Base-by-base conservation (phyloP, 2,888 invertebrate species). In the Pristionchus japonicus region DNA sequence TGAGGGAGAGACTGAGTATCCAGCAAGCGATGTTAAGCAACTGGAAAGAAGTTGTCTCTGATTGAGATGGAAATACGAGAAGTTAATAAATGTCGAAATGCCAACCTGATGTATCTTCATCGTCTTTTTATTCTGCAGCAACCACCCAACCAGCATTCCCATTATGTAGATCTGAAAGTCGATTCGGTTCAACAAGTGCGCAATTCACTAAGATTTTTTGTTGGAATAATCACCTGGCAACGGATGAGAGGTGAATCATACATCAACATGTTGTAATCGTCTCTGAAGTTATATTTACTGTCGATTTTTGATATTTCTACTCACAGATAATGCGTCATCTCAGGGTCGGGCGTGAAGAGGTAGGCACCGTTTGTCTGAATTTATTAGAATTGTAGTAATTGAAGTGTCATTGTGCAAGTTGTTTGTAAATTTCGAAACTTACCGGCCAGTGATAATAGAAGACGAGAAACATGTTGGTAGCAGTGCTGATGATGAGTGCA, bases 71-170 rank as follows among this genome's bases (percentile, higher is more conserved):
- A n/a, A n/a, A n/a, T n/a, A n/a, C n/a, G n/a, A n/a, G n/a, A n/a
- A n/a, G n/a, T n/a, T n/a, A n/a, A n/a, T n/a, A n/a, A n/a, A n/a
- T n/a, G n/a, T n/a, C n/a, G n/a, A n/a, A n/a, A n/a, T 23, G 27
- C 82, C 49, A 15, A 89, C 89, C 47, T 47, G 20, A 52, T 88
- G 77, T 52, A 89, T 88, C 20, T 52, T 77, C 82, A 89, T 74
- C 23, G 31, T 61, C 70, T 80, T 84, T 57, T 86, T 85, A 52
- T 13, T 61, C 37, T 88, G 88, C 52, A 89, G 86, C 17, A 89
- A 74, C 61, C 87, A 89, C 13, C 89, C 89, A 20, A 88, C 88
- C 31, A 89, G 43, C 86, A 89, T 88, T 15, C 89, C 89, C 84
- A 89, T 89, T 4, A 89, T 88, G 89, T 89, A 89, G 23, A 61